Conservation (phyloP, 2,888 invertebrate genomes). For the Agrotis exclamationis region DNA sequence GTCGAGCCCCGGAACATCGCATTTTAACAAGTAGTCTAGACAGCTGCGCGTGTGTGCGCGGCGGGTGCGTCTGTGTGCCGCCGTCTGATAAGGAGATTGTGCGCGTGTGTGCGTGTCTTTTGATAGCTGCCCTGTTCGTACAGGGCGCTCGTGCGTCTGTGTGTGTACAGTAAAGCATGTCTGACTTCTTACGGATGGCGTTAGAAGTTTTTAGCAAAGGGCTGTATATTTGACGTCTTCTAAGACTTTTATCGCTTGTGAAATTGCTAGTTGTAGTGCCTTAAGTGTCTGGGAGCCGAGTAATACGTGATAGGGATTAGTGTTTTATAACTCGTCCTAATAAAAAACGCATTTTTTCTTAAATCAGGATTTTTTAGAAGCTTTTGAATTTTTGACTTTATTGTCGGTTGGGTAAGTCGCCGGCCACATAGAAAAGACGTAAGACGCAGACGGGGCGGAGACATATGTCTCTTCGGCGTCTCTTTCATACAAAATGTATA, state of each 20-base stretch:
- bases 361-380: too few species aligned
- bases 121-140: constrained; percentile 49
- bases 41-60: constrained; percentile 76
- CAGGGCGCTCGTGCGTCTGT: constrained; percentile 35
- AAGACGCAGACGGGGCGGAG: too few species aligned
- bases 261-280: constrained; percentile 36
- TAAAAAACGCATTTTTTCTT: constrained; percentile 5
- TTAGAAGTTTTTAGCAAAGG: constrained; percentile 60
- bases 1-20: constrained; percentile 90
- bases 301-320: constrained; percentile 12
- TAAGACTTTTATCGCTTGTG: constrained; percentile 49
- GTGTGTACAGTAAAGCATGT: constrained; percentile 47
- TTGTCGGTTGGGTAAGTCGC: too few species aligned
- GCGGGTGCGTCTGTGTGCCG: constrained; percentile 66
- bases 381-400: too few species aligned
- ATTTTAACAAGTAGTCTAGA: constrained; percentile 90
- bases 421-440: too few species aligned
- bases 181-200: constrained; percentile 54
- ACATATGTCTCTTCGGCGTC: too few species aligned
- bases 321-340: constrained; percentile 5
- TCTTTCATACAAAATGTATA: too few species aligned
- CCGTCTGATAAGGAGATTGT: constrained; percentile 53
- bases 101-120: constrained; percentile 64
- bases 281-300: constrained; percentile 29
- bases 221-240: constrained; percentile 52